Conservation (phyloP, 2,113 vertebrate species). For the Rutilus rutilus region DNA sequence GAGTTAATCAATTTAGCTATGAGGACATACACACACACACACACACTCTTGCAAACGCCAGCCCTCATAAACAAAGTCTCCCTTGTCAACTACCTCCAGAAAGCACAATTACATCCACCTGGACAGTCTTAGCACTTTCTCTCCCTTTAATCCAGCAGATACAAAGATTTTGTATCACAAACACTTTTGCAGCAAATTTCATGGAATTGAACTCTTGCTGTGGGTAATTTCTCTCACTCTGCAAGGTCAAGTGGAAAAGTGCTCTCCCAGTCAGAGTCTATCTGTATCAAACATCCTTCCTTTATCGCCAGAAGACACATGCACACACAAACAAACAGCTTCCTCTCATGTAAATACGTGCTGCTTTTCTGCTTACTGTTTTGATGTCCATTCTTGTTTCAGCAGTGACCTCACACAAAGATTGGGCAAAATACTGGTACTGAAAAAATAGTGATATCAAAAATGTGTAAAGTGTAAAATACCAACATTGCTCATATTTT, state of each 20-base stretch:
- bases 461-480: background rate
- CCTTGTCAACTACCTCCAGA: conserved; percentile 31
- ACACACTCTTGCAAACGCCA: background rate
- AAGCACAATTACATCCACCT: conserved; percentile 33
- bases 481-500: background rate
- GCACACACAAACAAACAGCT: conserved; percentile 1
- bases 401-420: background rate
- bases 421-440: too few species aligned
- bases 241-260: conserved; percentile 80
- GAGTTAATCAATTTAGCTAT: conserved; percentile 48
- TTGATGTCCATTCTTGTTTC: background rate
- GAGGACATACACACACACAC: background rate
- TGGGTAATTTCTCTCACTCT: conserved; percentile 75
- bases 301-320: conserved; percentile 5
- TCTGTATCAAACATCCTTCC: conserved; percentile 69
- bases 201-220: conserved; percentile 71
- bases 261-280: conserved; percentile 73
- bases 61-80: background rate
- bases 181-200: conserved; percentile 55
- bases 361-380: background rate
- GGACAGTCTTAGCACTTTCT: background rate
- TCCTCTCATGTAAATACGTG: background rate
- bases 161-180: conserved; percentile 20
- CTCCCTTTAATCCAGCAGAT: conserved; percentile 17
- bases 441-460: background rate